Evolutionary conservation across 2,113 vertebrate genomes (phyloP), one percentile per base, ranked within the genome.

Genomic region (Etia nguti): DNA sequence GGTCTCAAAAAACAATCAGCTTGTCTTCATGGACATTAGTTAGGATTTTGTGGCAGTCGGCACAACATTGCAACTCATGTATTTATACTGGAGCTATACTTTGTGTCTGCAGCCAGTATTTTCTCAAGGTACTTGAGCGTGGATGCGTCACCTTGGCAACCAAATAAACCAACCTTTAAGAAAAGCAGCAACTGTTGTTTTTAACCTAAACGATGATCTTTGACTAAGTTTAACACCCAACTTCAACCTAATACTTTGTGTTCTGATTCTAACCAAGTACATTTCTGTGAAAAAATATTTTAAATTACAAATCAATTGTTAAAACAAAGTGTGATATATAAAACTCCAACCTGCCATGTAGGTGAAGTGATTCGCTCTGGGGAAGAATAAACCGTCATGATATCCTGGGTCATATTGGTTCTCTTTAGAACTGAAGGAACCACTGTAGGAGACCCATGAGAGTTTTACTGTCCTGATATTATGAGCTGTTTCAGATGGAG

Each of bases 211-310:
- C 9, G 12, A 1, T 38, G 20, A 38, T 65, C 4, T 65, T 38
- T 38, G 20, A 12, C 34, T 38, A 38, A 65, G 31, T 38, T 65
- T 38, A 65, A 38, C 34, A n/a, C 0, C 34, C 34, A 38, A n/a
- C 31, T 0, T 65, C 0, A 65, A 65, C 34, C 34, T 20, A 38
- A 36, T n/a, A n/a, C 0, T 65, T 65, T 65, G 2, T 36, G 31
- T 65, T 12, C 0, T 36, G 34, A 65, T 0, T 36, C 31, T 65
- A 65, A 65, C 3, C 2, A 8, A 36, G 31, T 12, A 20, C 3
- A 0, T 34, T 60, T 20, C 34, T 31, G 16, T 60, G 18, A 59
- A 59, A 8, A 60, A 60, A 18, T 34, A 34, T 34, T 6, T 34
- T 34, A n/a, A n/a, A n/a, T n/a, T n/a, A n/a, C 8, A 34, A 34